Evolutionary conservation across 2,113 vertebrate genomes (phyloP).

Genomic region (Camelus bactrianus): DNA sequence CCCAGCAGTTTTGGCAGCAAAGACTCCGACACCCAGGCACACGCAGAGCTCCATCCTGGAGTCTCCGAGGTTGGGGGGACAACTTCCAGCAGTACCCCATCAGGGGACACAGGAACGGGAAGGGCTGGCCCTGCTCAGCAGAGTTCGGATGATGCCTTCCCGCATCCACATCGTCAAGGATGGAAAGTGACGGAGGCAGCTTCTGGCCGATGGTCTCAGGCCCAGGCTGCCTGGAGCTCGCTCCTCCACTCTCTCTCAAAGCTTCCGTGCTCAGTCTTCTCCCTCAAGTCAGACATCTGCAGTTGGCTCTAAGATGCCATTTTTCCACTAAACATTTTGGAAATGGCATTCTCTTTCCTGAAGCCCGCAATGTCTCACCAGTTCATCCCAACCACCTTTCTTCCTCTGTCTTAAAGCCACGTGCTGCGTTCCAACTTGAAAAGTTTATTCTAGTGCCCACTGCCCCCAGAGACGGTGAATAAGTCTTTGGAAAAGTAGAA

Average conservation of each 20-base stretch:
- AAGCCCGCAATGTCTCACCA: background rate
- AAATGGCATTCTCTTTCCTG: background rate
- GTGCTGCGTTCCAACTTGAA: background rate
- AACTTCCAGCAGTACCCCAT: no score
- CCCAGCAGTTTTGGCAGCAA: background rate
- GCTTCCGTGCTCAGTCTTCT: background rate
- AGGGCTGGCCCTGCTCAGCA: background rate
- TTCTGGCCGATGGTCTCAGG: background rate
- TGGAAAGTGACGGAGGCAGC: background rate
- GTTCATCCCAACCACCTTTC: background rate
- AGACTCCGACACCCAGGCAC: background rate
- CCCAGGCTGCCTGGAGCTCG: background rate
- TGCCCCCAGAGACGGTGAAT: background rate
- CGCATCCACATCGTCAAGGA: accelerated
- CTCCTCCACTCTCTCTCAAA: background rate
- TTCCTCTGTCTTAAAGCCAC: background rate
- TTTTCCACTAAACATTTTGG: background rate
- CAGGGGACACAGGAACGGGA: background rate
- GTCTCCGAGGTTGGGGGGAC: no score
- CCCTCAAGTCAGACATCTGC: background rate
- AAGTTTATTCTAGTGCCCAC: background rate
- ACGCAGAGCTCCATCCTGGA: background rate
- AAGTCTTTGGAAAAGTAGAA: background rate
- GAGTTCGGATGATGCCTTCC: background rate
- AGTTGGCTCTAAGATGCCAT: background rate